A percentile compares a stretch with the other conserved stretches of the same genome.
Evolutionary conservation across 2,797 vertebrate species (phyloP).

Genomic region (Iguana delicatissima): DNA sequence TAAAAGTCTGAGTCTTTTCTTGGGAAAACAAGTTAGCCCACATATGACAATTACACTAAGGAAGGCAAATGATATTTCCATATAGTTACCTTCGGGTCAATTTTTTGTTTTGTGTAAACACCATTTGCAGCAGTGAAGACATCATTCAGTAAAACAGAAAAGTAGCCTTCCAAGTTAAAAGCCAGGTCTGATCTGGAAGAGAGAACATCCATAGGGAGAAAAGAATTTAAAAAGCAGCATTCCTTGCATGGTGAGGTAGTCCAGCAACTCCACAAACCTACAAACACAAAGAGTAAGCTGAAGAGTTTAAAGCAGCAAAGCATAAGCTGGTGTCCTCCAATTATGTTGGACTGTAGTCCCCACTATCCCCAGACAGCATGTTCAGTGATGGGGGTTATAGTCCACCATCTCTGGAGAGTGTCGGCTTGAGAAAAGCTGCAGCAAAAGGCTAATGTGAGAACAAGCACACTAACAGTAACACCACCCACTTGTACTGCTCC

Average conservation of each 20-base stretch:
- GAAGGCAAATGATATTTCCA: background rate
- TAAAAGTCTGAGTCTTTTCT: no score
- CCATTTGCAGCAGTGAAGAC: slow-evolving; percentile 90
- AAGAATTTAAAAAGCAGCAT: slow-evolving; percentile 27
- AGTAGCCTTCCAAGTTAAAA: slow-evolving; percentile 89
- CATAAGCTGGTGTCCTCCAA: background rate
- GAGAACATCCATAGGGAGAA: background rate
- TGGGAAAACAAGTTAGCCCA: no score
- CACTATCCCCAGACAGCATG: background rate
- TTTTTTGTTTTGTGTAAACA: slow-evolving; percentile 93
- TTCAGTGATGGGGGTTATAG: background rate
- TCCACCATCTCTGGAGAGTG: background rate
- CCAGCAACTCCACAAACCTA: slow-evolving; percentile 2
- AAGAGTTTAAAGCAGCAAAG: background rate
- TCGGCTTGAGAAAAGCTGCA: background rate
- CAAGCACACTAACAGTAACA: background rate
- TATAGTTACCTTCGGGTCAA: slow-evolving; percentile 85
- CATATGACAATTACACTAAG: background rate
- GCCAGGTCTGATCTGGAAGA: slow-evolving; percentile 89
- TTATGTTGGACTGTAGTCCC: background rate
- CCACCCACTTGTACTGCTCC: background rate
- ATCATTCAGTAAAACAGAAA: slow-evolving; percentile 91
- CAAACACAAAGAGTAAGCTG: background rate
- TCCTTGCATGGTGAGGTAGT: background rate
- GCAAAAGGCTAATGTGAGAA: background rate